These are phyloP conservation scores for Cyprinodon brontotheroides DNA, from an alignment of 2,113 vertebrate species.

Conservation along the genomic window DNA sequence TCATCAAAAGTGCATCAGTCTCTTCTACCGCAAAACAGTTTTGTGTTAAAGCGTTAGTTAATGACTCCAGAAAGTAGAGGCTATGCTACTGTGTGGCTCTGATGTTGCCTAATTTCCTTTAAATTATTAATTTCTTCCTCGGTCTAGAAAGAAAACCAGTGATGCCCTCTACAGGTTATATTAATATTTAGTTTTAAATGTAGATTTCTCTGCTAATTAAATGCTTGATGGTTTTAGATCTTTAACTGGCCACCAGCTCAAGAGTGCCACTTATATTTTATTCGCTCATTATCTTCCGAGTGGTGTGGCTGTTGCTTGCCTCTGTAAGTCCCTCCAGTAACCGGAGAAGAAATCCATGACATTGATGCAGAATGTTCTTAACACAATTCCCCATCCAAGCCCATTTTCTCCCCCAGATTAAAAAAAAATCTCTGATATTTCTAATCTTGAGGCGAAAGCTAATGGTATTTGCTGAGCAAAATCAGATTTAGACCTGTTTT, in stretches of 20 bases:
- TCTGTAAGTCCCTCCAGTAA: constrained; percentile 51
- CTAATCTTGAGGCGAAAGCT: constrained; percentile 72
- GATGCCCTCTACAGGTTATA: neutral
- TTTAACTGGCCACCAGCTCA: constrained; percentile 7
- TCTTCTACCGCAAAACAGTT: neutral
- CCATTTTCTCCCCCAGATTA: constrained; percentile 59
- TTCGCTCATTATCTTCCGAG: constrained; percentile 40
- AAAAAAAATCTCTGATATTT: constrained; percentile 62
- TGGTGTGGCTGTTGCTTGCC: constrained; percentile 41
- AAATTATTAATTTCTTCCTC: neutral
- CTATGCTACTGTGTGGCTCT: neutral
- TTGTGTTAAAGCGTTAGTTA: too few relatives aligned
- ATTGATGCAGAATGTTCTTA: constrained; percentile 69
- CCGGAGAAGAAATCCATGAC: constrained; percentile 53
- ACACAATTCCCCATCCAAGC: constrained; percentile 47
- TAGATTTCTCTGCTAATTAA: neutral
- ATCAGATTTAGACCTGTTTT: constrained; percentile 73
- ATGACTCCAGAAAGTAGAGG: neutral
- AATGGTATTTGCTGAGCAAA: constrained; percentile 76
- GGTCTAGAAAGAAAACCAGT: neutral
- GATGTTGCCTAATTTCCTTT: neutral
- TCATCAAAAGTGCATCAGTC: neutral
- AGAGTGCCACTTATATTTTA: constrained; percentile 27
- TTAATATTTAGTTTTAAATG: neutral
- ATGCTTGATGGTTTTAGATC: neutral